Conservation (phyloP, 2,113 vertebrate species). For the Typhlomys cinereus region DNA sequence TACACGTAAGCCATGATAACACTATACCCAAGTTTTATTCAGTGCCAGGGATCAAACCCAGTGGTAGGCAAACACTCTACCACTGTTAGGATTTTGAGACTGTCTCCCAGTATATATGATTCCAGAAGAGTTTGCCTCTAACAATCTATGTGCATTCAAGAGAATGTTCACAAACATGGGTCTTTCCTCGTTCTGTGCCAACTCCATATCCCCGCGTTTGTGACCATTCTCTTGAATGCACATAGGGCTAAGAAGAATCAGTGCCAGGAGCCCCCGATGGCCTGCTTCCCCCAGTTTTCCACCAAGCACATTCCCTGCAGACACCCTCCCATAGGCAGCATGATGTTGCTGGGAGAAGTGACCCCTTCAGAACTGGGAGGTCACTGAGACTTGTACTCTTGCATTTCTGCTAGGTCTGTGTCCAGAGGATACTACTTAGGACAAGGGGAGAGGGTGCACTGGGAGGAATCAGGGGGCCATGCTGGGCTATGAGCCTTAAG, state of each 20-base stretch:
- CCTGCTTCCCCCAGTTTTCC: background rate
- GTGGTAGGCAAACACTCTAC: too few relatives aligned
- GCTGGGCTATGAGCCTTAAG: background rate
- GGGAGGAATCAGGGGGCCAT: background rate
- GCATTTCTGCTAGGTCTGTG: background rate
- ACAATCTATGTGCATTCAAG: background rate
- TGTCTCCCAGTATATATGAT: too few relatives aligned
- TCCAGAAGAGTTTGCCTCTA: background rate
- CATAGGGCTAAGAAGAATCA: background rate
- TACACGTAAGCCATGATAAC: too few relatives aligned
- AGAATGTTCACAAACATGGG: background rate
- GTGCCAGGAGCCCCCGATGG: background rate
- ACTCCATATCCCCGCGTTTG: rapidly evolving
- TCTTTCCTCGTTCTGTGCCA: background rate
- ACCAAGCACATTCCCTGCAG: too few relatives aligned
- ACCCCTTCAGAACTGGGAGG: background rate
- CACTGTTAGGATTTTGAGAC: too few relatives aligned
- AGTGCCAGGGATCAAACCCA: too few relatives aligned
- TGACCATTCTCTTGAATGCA: too few relatives aligned
- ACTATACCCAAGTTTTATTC: too few relatives aligned
- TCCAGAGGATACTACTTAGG: background rate
- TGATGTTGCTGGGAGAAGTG: background rate
- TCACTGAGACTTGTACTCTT: background rate
- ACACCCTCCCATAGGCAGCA: background rate
- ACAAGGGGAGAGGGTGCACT: too few relatives aligned